Base-by-base conservation (phyloP, 2,797 vertebrate genomes). In the Acropternis orthonyx region DNA sequence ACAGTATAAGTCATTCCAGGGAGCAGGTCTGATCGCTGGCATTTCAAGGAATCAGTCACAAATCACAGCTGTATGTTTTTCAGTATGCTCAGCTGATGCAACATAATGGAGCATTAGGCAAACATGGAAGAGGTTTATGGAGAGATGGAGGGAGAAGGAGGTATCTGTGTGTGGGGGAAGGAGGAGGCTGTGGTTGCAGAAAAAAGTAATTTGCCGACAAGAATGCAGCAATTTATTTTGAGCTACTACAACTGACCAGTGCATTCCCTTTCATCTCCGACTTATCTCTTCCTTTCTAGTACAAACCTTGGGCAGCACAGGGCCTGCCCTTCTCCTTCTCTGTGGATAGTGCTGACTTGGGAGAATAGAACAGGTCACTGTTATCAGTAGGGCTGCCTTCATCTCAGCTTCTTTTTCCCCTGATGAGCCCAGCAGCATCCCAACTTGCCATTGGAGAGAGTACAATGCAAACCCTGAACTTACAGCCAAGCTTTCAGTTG, bases 201-300 rank as follows among this genome's bases (percentile, higher is more conserved):
- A 91, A 73, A 66, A 81, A 24, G n/a, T 36, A 78, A 78, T 59
- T 68, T 89, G n/a, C 85, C 91, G 96, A 72, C 77, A 93, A 94
- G 92, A 95, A 90, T 20, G 36, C 34, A 63, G 81, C 58, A 86
- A 77, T 69, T 93, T 85, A 74, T 93, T 88, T 28, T 54, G 46
- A 93, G 54, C 74, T 76, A 52, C 74, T 79, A 63, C 1, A 6
- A 68, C n/a, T 77, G 68, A 91, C 61, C 2, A 3, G 10, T 61
- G 20, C 48, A 26, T 85, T 94, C 44, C 49, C 15, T 87, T 92
- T 93, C 30, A 79, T 85, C 55, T 90, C 63, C 1, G 14, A 36
- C 58, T 87, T 91, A 79, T 8, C 58, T 81, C 61, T 63, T 67
- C n/a, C 48, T 54, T 79, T 67, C 69, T 69, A 54, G 63, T 27